Evolutionary conservation across 2,888 invertebrate genomes (phyloP), one percentile per base, ranked within the genome.

Genomic region (Coelogynopora nodosa): DNA sequence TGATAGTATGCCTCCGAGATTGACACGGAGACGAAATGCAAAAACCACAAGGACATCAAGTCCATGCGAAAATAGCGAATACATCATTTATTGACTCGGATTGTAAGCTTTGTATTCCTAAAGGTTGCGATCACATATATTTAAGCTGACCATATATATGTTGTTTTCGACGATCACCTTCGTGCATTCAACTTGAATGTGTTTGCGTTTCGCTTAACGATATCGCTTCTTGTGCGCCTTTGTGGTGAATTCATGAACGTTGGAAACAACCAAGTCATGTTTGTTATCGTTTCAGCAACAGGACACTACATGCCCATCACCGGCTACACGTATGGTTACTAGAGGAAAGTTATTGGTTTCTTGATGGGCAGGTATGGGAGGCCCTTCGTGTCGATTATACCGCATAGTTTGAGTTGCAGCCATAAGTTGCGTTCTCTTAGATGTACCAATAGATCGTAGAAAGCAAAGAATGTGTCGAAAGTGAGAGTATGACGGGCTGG

Each of bases 1-100:
- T 74, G 74, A 74, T 74, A 74, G 74, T 74, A n/a, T 74, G 74
- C 74, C 74, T 74, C 74, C 27, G 74, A 13, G 23, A 74, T 74
- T 74, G 74, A 74, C 74, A 74, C 23, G 74, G 74, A 74, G 27
- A 74, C 18, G 74, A 10, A 10, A 74, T 5, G 74, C 74, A 74
- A 26, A n/a, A 74, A 74, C 27, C 74, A 74, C 27, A 74, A 74
- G 74, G 27, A 74, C 23, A 74, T 74, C 74, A 5, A 74, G 23
- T 13, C 74, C 27, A 74, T 74, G 74, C 74, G 23, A 2, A 74
- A 74, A 74, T 23, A 74, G 74, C 23, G 5, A 74, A 74, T n/a
- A 23, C 74, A 74, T 26, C 18, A 74, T 74, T 74, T 13, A 10
- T 74, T 74, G 74, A 10, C 18, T 74, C 74, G 2, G 74, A 74